Base-by-base conservation (phyloP, 2,888 invertebrate genomes). In the Phymatocera aterrima region DNA sequence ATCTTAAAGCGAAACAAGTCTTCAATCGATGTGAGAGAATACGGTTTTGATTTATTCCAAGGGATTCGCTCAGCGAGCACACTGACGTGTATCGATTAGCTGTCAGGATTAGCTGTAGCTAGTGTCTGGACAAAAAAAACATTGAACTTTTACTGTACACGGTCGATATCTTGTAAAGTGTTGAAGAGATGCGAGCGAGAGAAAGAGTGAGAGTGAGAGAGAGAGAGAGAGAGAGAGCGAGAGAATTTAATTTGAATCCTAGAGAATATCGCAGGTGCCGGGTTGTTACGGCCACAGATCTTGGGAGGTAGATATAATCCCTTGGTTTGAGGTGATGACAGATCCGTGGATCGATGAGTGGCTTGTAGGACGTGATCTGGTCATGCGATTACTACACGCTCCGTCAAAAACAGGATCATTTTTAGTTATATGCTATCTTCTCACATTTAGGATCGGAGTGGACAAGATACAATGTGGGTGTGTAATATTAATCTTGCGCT, bases 331-430 rank as follows among this genome's bases (percentile, higher is more conserved):
- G 75, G 75, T 75, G 75, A 75, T 75, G 75, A 75, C 75, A 75
- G 75, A 75, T 75, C 75, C 54, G 31, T 75, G 75, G 75, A 75
- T 75, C 75, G 75, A 75, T 75, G 75, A 75, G 75, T 75, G 75
- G 75, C 57, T 75, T 57, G 54, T 48, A 28, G 60, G 75, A 75
- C 75, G 75, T 75, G 75, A 57, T 75, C 75, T 75, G 75, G 75
- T 57, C 57, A 57, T 34, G 31, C 60, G 75, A 54, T 75, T 60
- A 60, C 40, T n/a, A 75, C 54, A 21, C 28, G 37, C 21, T 64
- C 37, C 61, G 8, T 43, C 6, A 1, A 43, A 64, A 37, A 64
- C 31, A 64, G 61, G 48, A 72, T 72, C 72, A 48, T 34, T 72
- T n/a, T n/a, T n/a, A n/a, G n/a, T n/a, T n/a, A n/a, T n/a, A n/a